Base-by-base conservation (phyloP, 2,888 invertebrate genomes). In the Suillia variegata region DNA sequence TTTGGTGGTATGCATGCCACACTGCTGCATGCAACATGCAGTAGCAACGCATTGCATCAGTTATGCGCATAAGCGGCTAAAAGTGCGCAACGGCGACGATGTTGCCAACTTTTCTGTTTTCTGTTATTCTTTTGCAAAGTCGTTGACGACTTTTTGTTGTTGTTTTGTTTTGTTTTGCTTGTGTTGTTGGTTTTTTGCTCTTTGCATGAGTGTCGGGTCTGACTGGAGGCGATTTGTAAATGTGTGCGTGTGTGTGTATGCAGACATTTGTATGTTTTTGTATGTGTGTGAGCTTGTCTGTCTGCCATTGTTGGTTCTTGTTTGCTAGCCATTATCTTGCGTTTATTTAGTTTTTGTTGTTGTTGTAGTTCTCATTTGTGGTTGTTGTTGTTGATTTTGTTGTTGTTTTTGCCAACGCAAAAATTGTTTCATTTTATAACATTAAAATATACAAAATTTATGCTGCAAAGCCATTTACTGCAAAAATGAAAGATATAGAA, bases 401-500 rank as follows among this genome's bases (percentile, higher is more conserved):
- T n/a, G n/a, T n/a, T n/a, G n/a, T 31, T 31, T 31, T 31, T 31
- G 31, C 12, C 6, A 31, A 31, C 31, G n/a, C 6, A n/a, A 4
- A 38, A 38, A 38, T 38, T 5, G 38, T 38, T 38, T 38, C 38
- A 38, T 38, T 38, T 38, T 38, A 38, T 38, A 38, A 38, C 38
- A 38, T 38, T 38, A 38, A 38, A 38, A 38, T 38, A 38, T 38
- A 38, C n/a, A n/a, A n/a, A 38, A 38, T 38, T 38, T 38, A 10
- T 38, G 38, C 38, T 10, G 38, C 31, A n/a, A n/a, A 31, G 31
- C 31, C 31, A 31, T 8, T 12, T 8, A 31, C 31, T 31, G 12
- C 38, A 5, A 5, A 8, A 38, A 38, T n/a, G 15, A 38, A 38
- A n/a, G 4, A 26, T 26, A 26, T 6, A 26, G 26, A 26, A 5